Evolutionary conservation across 2,797 vertebrate species (phyloP).

Genomic region (Enteromius viviparus): DNA sequence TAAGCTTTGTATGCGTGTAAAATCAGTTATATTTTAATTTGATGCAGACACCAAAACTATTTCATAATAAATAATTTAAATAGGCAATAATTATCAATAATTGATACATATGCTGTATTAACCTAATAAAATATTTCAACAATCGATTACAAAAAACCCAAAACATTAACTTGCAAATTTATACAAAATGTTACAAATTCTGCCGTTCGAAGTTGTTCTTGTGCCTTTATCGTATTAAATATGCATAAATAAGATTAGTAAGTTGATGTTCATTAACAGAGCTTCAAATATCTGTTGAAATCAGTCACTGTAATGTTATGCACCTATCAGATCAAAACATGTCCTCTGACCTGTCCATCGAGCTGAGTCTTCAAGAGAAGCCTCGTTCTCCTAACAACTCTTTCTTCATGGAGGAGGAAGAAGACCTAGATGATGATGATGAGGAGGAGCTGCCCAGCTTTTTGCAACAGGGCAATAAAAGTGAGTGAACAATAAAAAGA

Average conservation of each 20-base stretch:
- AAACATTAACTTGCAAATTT: background rate
- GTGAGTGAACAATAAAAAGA: conserved; percentile 46
- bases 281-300: background rate
- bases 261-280: background rate
- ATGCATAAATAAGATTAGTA: background rate
- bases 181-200: background rate
- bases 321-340: conserved; percentile 69
- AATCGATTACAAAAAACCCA: background rate
- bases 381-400: conserved; percentile 55
- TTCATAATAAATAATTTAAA: background rate
- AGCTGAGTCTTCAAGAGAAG: conserved; percentile 70
- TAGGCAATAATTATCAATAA: background rate
- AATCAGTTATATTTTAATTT: background rate
- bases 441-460: conserved; percentile 88
- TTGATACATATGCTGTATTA: background rate
- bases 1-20: background rate
- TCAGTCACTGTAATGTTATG: background rate
- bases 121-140: background rate
- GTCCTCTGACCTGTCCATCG: conserved; percentile 75
- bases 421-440: conserved; percentile 71
- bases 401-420: conserved; percentile 63
- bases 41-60: background rate
- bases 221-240: background rate
- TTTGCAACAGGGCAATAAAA: conserved; percentile 76
- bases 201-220: background rate